Conservation (phyloP, 2,113 vertebrate species). For the Etia nguti region DNA sequence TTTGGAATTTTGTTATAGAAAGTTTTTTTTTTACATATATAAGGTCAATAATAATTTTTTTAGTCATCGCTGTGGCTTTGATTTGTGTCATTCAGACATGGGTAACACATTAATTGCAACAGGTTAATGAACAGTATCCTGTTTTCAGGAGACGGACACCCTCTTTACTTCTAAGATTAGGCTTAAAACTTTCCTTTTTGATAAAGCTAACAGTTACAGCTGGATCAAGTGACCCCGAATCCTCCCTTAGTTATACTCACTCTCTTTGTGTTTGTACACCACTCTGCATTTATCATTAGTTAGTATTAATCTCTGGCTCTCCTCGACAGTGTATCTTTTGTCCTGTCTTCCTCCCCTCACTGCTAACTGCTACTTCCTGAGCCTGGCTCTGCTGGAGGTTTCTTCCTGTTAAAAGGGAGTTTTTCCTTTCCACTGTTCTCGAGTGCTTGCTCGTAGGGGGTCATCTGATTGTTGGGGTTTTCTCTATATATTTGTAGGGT, state of each 20-base stretch:
- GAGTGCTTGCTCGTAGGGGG: neutral
- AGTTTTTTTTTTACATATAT: neutral
- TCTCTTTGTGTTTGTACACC: neutral
- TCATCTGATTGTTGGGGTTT: neutral
- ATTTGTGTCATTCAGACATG: rapidly evolving
- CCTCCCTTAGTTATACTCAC: neutral
- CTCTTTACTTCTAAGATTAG: neutral
- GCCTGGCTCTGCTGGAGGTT: neutral
- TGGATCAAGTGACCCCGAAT: rapidly evolving
- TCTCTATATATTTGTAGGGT: neutral
- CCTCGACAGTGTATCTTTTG: neutral
- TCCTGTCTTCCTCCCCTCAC: neutral
- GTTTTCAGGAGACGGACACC: neutral
- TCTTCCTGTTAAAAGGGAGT: neutral
- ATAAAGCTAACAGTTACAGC: neutral
- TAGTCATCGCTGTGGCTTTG: neutral
- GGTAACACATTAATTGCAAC: neutral
- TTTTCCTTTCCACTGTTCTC: neutral
- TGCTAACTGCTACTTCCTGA: neutral
- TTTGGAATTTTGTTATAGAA: rapidly evolving
- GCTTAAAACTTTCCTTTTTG: neutral
- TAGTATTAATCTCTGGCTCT: neutral
- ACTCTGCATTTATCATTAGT: neutral
- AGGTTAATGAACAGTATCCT: neutral
- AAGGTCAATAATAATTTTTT: neutral